Conservation (phyloP, 2,888 invertebrate genomes). For the Cephus runcator region DNA sequence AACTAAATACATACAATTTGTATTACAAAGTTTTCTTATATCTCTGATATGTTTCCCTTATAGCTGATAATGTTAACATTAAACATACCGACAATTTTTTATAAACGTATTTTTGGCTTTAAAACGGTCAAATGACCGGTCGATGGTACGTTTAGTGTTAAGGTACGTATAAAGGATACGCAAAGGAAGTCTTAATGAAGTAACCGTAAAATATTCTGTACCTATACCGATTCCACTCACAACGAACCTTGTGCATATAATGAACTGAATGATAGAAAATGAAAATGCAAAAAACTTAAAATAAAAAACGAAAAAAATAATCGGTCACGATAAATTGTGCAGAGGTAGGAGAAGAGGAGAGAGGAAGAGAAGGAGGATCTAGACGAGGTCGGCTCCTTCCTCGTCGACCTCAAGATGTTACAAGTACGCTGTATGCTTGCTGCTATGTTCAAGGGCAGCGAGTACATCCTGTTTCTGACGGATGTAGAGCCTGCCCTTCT, state of each 20-base stretch:
- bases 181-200: not conserved
- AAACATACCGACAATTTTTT: too few species aligned
- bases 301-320: not conserved
- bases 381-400: not conserved
- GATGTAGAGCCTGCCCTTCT: constrained; percentile 92
- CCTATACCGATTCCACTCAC: not conserved
- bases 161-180: not conserved
- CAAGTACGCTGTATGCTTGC: constrained; percentile 78
- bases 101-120: too few species aligned
- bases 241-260: not conserved
- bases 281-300: not conserved
- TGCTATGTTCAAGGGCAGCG: constrained; percentile 89
- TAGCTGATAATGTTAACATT: not conserved
- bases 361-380: not conserved
- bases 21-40: not conserved
- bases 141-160: not conserved
- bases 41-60: not conserved
- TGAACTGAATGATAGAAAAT: not conserved
- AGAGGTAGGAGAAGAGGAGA: not conserved
- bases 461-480: constrained; percentile 90
- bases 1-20: not conserved
- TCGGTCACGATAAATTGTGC: not conserved
- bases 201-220: not conserved
- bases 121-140: too few species aligned
- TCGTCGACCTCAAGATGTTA: constrained; percentile 37